Evolutionary conservation across 2,797 vertebrate species (phyloP).

Genomic region (Diglossa cyanea): DNA sequence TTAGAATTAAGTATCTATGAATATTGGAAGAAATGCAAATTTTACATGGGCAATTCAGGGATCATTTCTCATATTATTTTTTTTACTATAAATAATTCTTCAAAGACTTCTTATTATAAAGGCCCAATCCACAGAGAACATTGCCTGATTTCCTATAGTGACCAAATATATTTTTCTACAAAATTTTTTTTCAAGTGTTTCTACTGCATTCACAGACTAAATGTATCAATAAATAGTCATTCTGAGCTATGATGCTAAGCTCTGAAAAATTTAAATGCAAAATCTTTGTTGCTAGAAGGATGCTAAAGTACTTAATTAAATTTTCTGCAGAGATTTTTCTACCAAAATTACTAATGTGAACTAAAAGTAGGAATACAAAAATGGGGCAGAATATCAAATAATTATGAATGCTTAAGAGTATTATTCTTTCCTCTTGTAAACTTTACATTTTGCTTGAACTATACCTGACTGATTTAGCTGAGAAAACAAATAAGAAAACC

Average conservation of each 20-base stretch:
- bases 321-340: not conserved
- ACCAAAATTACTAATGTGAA: not conserved
- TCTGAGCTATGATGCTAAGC: not conserved
- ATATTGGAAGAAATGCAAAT: not conserved
- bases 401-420: not conserved
- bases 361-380: not conserved
- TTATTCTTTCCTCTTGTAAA: not conserved
- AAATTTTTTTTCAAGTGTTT: not conserved
- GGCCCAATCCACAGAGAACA: fast-evolving
- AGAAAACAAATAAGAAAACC: not conserved
- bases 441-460: not conserved
- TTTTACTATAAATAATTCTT: not conserved
- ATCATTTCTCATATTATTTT: not conserved
- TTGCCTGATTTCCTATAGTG: not conserved
- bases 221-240: not conserved
- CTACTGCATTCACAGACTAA: not conserved
- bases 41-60: not conserved
- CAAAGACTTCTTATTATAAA: not conserved
- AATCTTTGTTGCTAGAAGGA: not conserved
- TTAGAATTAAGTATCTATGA: not conserved
- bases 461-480: not conserved
- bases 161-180: not conserved
- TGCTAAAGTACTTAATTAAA: not conserved
- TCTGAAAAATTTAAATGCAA: not conserved
- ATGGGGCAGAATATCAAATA: not conserved